Base-by-base conservation (phyloP, 2,888 invertebrate species). In the Rutpela maculata region DNA sequence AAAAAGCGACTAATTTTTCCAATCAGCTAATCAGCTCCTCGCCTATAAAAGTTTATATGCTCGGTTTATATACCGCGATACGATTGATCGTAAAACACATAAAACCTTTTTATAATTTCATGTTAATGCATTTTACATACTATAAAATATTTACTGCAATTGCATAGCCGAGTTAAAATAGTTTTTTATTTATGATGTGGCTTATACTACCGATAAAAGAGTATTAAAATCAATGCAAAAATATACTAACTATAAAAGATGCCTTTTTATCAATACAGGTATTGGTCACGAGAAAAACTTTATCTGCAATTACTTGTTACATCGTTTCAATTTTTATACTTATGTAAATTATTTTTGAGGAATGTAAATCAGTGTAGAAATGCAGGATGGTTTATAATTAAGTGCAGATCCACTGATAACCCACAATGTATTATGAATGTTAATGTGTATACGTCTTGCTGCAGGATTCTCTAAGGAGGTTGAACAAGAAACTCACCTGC, bases 61-160 rank as follows among this genome's bases (percentile, higher is more conserved):
- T 35, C 55, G 63, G 43, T 72, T 72, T 72, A 72, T 72, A 72
- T 55, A 62, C 68, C 60, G 26, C 50, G 68, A 68, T 63, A 68
- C 67, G 75, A 78, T 80, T 77, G 79, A 81, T 77, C 80, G 79
- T 81, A 77, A 79, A 78, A 78, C 78, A 68, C 65, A 69, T 75
- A 75, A 75, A 75, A 75, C 75, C 50, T 70, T 78, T 80, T 78
- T 78, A 78, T 75, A 78, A 80, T 80, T 78, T 77, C 70, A 77
- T 74, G 75, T 79, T 79, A 79, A 78, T 80, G 78, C 78, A 78
- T 75, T 72, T 65, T 65, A 75, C 75, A 70, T 75, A 75, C 75
- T 75, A 75, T 75, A 75, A 75, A 75, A 75, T 70, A 75, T 75
- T 75, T 75, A 75, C 75, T 68, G 75, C 75, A 67, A 66, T 67